phyloP scores from a whole-genome alignment of 2,888 invertebrate genomes.

The Dryadula phaetusa region DNA sequence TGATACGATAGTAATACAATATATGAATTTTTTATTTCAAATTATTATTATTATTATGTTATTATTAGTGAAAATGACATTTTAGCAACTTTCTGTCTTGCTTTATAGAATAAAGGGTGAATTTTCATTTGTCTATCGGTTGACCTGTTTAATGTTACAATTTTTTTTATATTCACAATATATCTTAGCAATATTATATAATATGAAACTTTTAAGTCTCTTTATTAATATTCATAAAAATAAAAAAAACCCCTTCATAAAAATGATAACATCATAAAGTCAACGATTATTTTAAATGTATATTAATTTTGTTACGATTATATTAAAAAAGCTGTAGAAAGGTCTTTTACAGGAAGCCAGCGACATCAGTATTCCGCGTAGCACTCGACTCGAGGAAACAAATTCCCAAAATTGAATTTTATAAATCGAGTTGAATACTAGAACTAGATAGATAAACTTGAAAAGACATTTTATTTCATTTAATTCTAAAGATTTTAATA shows the following conservation, averaged over 20 bases:
- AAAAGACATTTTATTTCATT: conserved; percentile 67
- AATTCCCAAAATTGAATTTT: conserved; percentile 85
- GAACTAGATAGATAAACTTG: conserved; percentile 69
- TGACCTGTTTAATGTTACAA: no score
- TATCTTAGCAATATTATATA: no score
- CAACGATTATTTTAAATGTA: conserved; percentile 23
- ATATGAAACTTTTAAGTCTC: no score
- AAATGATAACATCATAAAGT: conserved; percentile 9
- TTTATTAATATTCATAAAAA: neutral
- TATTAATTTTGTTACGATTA: conserved; percentile 31
- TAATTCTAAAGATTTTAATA: conserved; percentile 41
- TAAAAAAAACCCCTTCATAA: conserved; percentile 9
- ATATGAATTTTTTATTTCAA: no score
- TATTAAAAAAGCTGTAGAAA: conserved; percentile 27
- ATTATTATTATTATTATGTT: no score
- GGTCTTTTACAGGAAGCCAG: conserved; percentile 36
- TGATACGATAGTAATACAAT: no score
- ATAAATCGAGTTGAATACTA: conserved; percentile 83
- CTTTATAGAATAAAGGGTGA: no score
- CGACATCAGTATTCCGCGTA: conserved; percentile 78
- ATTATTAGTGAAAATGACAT: neutral
- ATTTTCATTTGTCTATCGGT: no score
- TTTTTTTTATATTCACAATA: no score
- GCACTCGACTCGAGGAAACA: conserved; percentile 79
- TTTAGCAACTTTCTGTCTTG: neutral